A percentile compares a stretch with the other conserved stretches of the same genome.
These are phyloP conservation scores for Eira barbara DNA, from an alignment of 2,113 vertebrate genomes.

Conservation along the genomic window DNA sequence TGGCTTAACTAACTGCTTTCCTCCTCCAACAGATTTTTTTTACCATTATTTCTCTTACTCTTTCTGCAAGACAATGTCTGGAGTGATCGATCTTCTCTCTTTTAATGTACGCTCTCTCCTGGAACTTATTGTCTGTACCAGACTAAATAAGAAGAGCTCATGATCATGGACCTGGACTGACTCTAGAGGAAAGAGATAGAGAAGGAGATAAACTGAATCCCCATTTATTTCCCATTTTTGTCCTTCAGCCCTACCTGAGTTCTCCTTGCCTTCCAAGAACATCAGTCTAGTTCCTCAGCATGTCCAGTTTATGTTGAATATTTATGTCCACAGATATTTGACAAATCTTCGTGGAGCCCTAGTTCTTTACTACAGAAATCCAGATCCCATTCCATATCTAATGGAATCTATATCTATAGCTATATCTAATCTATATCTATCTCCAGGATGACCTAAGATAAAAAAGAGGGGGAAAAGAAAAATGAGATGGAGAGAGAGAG, in stretches of 20 bases:
- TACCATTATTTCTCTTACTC: background rate
- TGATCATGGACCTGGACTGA: background rate
- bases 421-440: no score
- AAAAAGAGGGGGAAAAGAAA: background rate
- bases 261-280: background rate
- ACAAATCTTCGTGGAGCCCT: background rate
- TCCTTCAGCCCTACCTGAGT: background rate
- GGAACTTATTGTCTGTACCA: background rate
- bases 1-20: background rate
- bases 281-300: background rate
- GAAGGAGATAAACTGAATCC: background rate
- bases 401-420: no score
- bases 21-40: background rate
- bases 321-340: background rate
- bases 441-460: background rate
- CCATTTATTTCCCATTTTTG: background rate
- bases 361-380: background rate
- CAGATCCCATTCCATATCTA: background rate
- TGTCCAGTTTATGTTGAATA: background rate
- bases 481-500: background rate
- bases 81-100: background rate
- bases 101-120: background rate
- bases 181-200: background rate
- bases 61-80: background rate
- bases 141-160: background rate